These are phyloP conservation scores for Andrena bucephala DNA, from an alignment of 2,888 invertebrate genomes.

Conservation along the genomic window DNA sequence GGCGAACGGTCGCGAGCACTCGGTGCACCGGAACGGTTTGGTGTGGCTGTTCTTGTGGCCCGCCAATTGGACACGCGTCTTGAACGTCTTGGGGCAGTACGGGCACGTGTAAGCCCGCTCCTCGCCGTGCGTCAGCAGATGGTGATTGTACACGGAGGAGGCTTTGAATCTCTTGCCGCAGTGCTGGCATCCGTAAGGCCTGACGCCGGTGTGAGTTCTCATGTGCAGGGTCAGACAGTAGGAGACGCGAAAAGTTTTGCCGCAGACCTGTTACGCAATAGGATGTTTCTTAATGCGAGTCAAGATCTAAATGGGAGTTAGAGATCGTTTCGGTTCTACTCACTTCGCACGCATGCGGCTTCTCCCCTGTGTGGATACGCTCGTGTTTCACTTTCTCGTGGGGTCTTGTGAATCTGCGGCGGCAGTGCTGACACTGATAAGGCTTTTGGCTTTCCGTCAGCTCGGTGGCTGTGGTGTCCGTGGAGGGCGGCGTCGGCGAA, in stretches of 20 bases:
- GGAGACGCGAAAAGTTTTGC: constrained; percentile 92
- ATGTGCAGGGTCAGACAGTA: constrained; percentile 93
- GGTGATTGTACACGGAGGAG: constrained; percentile 92
- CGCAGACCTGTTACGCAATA: constrained; percentile 87
- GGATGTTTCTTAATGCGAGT: constrained; percentile 9
- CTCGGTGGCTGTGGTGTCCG: constrained; percentile 49
- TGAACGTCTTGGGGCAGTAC: constrained; percentile 92
- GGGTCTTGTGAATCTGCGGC: constrained; percentile 90
- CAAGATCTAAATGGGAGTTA: background rate
- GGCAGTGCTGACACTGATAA: constrained; percentile 91
- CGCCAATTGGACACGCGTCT: constrained; percentile 92
- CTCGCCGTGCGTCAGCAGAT: constrained; percentile 90
- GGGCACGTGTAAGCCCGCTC: constrained; percentile 92
- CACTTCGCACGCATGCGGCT: constrained; percentile 91
- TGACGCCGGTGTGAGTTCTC: constrained; percentile 91
- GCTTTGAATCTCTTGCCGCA: constrained; percentile 92
- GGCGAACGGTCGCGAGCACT: constrained; percentile 91
- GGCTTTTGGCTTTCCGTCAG: constrained; percentile 82
- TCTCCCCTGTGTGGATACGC: constrained; percentile 93
- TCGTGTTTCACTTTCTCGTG: constrained; percentile 94
- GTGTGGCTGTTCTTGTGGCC: constrained; percentile 93
- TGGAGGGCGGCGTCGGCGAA: constrained; percentile 67
- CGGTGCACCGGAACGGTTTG: constrained; percentile 92
- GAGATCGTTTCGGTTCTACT: constrained; percentile 7
- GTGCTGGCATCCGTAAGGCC: constrained; percentile 91